Base-by-base conservation (phyloP, 2,113 vertebrate species). In the Hyaena hyaena region DNA sequence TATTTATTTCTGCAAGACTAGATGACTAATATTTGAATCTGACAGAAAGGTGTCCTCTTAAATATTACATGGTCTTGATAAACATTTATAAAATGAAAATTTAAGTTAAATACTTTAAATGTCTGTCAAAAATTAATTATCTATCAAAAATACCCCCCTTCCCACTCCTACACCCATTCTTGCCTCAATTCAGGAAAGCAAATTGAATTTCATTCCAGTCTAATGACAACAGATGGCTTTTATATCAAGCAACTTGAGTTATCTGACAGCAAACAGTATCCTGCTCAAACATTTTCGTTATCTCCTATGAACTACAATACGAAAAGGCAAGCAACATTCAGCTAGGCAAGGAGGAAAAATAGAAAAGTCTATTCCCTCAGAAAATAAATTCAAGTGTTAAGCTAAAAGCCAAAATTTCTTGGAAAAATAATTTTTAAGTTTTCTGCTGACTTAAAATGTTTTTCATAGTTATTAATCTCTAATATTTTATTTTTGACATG, bases 141-240 rank as follows among this genome's bases (percentile, higher is more conserved):
- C 68, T 96, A 31, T 93, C 92, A 97, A 97, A 95, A 97, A 94
- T 96, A 66, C 19, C 24, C 53, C 66, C 43, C 74, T 92, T 50
- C 65, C 69, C 9, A 85, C 50, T 92, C 55, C 74, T 83, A 84
- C 35, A 87, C 39, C 19, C 17, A 88, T 26, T 83, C 39, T 39
- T 69, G n/a, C 69, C 71, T 90, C 43, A 89, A 23, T 79, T 96
- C 35, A 79, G 90, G 48, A 90, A 95, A 81, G 66, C n/a, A 97
- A 97, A 95, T 5, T 6, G 24, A 92, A 96, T 95, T 96, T 96
- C 93, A 88, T 87, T 97, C 90, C 86, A 39, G 31, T 77, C 61
- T 96, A 77, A 69, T 69, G 79, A 86, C 45, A 96, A 96, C 96
- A 97, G 92, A 96, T 93, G 82, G 96, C 74, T 95, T 94, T 97